These are phyloP conservation scores for Amorpha juglandis DNA, from an alignment of 2,888 invertebrate genomes.

Conservation along the genomic window DNA sequence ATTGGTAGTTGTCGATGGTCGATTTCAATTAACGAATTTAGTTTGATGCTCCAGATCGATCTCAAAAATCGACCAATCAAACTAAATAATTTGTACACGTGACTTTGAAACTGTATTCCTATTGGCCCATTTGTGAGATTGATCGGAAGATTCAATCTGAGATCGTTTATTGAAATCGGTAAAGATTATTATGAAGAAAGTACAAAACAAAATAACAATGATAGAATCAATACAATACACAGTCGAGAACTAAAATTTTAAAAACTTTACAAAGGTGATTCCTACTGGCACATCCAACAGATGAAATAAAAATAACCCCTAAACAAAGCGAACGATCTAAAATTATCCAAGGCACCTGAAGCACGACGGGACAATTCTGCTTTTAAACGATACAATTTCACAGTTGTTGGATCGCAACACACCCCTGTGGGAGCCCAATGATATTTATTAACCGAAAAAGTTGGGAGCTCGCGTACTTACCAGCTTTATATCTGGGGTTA, in stretches of 20 bases:
- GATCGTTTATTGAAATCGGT: no score
- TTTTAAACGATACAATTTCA: conserved; percentile 67
- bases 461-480: neutral
- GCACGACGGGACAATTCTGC: conserved; percentile 42
- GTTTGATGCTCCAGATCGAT: no score
- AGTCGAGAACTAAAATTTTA: neutral
- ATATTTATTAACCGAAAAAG: conserved; percentile 32
- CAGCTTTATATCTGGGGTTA: neutral
- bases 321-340: conserved; percentile 2
- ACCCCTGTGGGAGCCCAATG: conserved; percentile 38
- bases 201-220: no score
- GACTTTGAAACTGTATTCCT: no score
- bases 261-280: neutral
- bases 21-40: no score
- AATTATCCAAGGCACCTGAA: conserved; percentile 32
- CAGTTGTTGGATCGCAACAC: conserved; percentile 65
- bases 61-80: no score
- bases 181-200: no score
- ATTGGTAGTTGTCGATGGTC: no score
- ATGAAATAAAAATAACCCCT: conserved; percentile 19
- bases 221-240: no score
- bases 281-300: neutral
- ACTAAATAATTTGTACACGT: no score
- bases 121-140: no score
- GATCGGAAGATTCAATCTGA: no score